Evolutionary conservation across 1,140 invertebrate species (phyloP).

Genomic region (Monomorium pharaonis): DNA sequence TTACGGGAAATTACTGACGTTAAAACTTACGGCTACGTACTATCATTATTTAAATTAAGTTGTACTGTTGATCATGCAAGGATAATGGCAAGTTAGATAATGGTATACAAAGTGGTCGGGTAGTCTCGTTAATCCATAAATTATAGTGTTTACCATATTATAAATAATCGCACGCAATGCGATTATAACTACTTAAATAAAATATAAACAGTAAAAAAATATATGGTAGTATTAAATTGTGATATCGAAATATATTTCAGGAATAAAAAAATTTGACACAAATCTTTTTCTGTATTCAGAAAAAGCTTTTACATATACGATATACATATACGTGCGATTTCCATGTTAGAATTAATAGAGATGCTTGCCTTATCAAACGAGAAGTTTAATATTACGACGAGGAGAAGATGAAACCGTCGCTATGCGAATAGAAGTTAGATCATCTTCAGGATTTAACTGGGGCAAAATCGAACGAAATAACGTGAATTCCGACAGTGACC

Average conservation of each 20-base stretch:
- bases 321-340: background rate
- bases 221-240: background rate
- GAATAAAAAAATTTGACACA: background rate
- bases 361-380: background rate
- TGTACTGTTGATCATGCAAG: background rate
- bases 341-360: background rate
- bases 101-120: background rate
- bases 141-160: background rate
- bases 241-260: background rate
- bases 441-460: constrained; percentile 34
- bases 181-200: background rate
- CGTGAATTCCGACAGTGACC: constrained; percentile 43
- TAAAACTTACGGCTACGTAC: constrained; percentile 27
- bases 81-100: background rate
- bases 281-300: background rate
- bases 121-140: constrained; percentile 6
- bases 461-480: constrained; percentile 46
- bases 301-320: background rate
- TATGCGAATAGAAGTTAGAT: constrained; percentile 1
- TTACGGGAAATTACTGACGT: constrained; percentile 32
- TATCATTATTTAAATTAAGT: constrained; percentile 43
- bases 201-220: background rate
- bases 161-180: background rate
- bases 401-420: background rate
- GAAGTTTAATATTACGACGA: background rate